Evolutionary conservation across 2,888 invertebrate species (phyloP), one percentile per base, ranked within the genome.

Genomic region (Dermolepida albohirtum): DNA sequence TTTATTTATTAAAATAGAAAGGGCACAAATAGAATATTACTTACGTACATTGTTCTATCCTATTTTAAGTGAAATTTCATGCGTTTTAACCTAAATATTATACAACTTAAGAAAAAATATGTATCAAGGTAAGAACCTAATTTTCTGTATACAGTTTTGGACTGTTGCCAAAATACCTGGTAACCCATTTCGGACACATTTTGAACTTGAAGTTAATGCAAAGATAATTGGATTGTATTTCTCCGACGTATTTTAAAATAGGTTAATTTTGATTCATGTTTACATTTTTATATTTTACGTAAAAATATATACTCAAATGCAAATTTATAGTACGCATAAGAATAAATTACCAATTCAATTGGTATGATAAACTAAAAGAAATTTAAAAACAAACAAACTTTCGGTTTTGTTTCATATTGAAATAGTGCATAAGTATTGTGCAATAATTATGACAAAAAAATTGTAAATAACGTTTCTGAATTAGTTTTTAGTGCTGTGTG

Each of bases 141-240:
- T 57, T 57, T 43, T 41, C 6, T 27, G 43, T 14, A 7, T 6
- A 5, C 17, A n/a, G 17, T 16, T 22, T 27, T 57, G 57, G 43
- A 17, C 22, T 17, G 22, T 11, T 12, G 43, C 57, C 57, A 57
- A 57, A 57, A 57, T 44, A 57, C 57, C 57, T 57, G 57, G 43
- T 57, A 57, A 57, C 57, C 57, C 43, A 57, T 57, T 57, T 57
- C 34, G 34, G 34, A 34, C 6, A 34, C 6, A 34, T 34, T 34
- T 34, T 6, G 34, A 34, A 34, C 34, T 34, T 34, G 34, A 34
- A 34, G 29, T 29, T 34, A 34, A 34, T 34, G 4, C 10, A 34
- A 34, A 34, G 34, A 34, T 34, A 34, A 34, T 34, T 34, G 34
- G 34, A 34, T 34, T 34, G 6, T 34, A 34, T 34, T 34, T 34